phyloP scores from a whole-genome alignment of 2,113 vertebrate genomes.

The Clupea harengus region DNA sequence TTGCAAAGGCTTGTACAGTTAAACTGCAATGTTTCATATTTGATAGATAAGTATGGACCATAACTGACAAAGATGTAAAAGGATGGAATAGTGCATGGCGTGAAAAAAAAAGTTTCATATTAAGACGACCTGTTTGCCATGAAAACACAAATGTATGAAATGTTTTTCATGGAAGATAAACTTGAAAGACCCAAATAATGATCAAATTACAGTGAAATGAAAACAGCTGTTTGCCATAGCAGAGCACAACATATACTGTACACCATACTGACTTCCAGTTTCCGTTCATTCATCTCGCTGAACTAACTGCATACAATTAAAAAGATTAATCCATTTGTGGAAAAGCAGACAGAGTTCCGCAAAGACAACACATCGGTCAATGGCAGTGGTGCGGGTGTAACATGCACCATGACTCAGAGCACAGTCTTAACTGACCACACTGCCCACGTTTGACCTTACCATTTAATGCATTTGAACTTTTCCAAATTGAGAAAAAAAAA shows the following conservation, averaged over 20 bases:
- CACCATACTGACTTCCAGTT: constrained; percentile 39
- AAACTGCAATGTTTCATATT: constrained; percentile 7
- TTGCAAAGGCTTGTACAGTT: background rate
- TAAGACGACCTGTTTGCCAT: constrained; percentile 56
- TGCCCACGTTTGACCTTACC: background rate
- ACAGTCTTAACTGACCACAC: constrained; percentile 12
- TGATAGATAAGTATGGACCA: constrained; percentile 62
- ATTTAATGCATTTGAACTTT: background rate
- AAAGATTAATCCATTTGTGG: constrained; percentile 30
- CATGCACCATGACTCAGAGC: constrained; percentile 5
- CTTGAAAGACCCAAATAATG: constrained; percentile 69
- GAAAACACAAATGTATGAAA: constrained; percentile 59
- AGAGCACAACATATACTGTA: constrained; percentile 29
- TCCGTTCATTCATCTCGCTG: constrained; percentile 53
- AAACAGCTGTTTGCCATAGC: constrained; percentile 72
- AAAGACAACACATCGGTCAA: constrained; percentile 42
- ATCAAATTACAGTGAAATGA: constrained; percentile 78
- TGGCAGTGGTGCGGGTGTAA: constrained; percentile 21
- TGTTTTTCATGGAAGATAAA: constrained; percentile 73
- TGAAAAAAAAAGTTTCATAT: background rate
- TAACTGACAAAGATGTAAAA: constrained; percentile 64
- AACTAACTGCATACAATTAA: constrained; percentile 45
- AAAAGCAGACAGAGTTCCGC: constrained; percentile 32
- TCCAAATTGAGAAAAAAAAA: background rate
- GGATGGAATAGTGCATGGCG: constrained; percentile 50